Base-by-base conservation (phyloP, 1,140 invertebrate species). In the Drosophila seguyi region DNA sequence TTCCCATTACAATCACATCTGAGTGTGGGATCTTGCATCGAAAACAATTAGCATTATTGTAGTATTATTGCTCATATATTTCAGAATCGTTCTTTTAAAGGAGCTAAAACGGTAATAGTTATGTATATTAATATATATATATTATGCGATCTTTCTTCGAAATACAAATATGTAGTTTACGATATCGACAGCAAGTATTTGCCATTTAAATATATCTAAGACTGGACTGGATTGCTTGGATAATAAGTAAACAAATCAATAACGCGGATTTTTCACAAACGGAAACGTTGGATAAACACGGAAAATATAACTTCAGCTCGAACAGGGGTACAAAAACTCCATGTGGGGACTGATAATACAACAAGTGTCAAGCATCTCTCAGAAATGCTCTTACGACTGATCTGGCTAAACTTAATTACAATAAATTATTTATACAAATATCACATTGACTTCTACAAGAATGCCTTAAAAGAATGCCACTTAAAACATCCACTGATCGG, bases 1-100 rank as follows among this genome's bases (percentile, higher is more conserved):
- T 67, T 82, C 57, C 39, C 79, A 73, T 55, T 77, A 41, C 59
- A 69, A 75, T 75, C 67, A 42, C 36, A 53, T 66, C 47, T 34
- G 34, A 38, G 20, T 60, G 61, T 78, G 80, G 55, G 75, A 82
- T 41, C 22, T 29, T 14, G 4, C 27, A 74, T 52, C 44, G 20
- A 52, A 73, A 61, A 39, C 34, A 22, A 53, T 27, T 52, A 3
- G 29, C 25, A 16, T 16, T 62, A 44, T 34, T 34, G 13, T 38
- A 52, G 29, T n/a, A 72, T 73, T 39, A 29, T 18, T 18, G 31
- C 27, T 39, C 42, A 34, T 39, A 27, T 72, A 72, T 58, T 58
- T 18, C n/a, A 1, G 18, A 39, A 25, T 56, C 18, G 16, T 20
- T 39, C 57, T 27, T 27, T 34, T 20, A 39, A 31, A 50, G 42